Evolutionary conservation across 1,140 invertebrate genomes (phyloP).

Genomic region (Temnothorax nylanderi): DNA sequence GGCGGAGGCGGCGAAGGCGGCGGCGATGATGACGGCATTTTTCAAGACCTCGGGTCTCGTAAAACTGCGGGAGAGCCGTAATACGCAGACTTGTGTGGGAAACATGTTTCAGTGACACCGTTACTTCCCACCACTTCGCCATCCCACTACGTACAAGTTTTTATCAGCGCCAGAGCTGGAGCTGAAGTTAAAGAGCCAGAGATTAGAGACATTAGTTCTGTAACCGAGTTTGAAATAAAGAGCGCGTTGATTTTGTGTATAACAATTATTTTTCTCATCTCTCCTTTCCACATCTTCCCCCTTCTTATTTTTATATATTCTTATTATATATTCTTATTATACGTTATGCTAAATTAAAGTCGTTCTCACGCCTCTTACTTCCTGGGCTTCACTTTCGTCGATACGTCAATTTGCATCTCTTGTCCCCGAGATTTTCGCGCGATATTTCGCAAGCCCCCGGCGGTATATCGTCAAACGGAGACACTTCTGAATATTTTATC

Average conservation of each 20-base stretch:
- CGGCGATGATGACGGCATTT: not conserved
- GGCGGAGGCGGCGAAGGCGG: not conserved
- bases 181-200: not conserved
- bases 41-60: conserved; percentile 15
- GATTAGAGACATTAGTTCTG: not conserved
- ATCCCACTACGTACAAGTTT: not conserved
- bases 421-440: not conserved
- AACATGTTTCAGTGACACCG: not conserved
- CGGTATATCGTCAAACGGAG: conserved; percentile 1
- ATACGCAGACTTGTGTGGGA: not conserved
- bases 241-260: not conserved
- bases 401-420: conserved; percentile 10
- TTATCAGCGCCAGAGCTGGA: not conserved
- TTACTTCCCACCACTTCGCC: not conserved
- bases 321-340: no score
- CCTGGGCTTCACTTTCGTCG: not conserved
- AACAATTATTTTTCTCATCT: not conserved
- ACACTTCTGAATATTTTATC: not conserved
- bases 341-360: not conserved
- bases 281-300: not conserved
- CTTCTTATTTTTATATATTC: not conserved
- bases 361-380: not conserved
- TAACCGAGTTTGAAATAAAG: not conserved
- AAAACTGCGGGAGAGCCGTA: not conserved
- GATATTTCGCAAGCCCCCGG: not conserved